Percentiles rank a stretch among this genome's conserved stretches.
Conservation (phyloP, 2,113 vertebrate species). For the Ictalurus punctatus region DNA sequence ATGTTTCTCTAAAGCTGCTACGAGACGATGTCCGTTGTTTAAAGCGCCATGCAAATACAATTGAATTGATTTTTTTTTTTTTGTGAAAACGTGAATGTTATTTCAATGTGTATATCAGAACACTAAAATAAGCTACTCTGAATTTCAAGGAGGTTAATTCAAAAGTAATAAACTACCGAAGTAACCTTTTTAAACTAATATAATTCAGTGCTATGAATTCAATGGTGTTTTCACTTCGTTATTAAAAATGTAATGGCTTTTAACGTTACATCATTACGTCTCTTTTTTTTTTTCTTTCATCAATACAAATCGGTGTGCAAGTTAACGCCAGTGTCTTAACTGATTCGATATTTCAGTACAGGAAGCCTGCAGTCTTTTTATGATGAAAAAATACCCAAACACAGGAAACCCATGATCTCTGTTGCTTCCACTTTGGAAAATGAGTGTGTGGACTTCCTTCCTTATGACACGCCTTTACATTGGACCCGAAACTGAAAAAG, state of each 20-base stretch:
- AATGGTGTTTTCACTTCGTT: not conserved
- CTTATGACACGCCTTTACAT: not conserved
- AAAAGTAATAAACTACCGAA: not conserved
- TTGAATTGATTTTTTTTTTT: no score
- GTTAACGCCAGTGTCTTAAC: no score
- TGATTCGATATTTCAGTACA: not conserved
- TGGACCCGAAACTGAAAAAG: not conserved
- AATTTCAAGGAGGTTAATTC: not conserved
- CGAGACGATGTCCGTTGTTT: no score
- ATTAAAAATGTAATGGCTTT: not conserved
- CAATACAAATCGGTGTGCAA: not conserved
- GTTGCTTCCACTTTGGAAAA: constrained; percentile 6
- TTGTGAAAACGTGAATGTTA: no score
- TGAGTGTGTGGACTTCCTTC: constrained; percentile 33
- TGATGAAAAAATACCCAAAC: not conserved
- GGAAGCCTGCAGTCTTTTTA: not conserved
- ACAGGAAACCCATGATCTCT: constrained; percentile 30
- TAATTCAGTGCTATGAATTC: not conserved
- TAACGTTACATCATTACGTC: not conserved
- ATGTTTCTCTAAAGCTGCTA: no score
- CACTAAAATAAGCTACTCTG: not conserved
- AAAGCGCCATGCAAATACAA: no score
- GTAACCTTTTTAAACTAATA: not conserved
- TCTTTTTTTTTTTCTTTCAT: not conserved
- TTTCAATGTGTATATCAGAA: not conserved